Evolutionary conservation across 2,888 invertebrate species (phyloP), one percentile per base, ranked within the genome.

Genomic region (Eupithecia subumbrata): DNA sequence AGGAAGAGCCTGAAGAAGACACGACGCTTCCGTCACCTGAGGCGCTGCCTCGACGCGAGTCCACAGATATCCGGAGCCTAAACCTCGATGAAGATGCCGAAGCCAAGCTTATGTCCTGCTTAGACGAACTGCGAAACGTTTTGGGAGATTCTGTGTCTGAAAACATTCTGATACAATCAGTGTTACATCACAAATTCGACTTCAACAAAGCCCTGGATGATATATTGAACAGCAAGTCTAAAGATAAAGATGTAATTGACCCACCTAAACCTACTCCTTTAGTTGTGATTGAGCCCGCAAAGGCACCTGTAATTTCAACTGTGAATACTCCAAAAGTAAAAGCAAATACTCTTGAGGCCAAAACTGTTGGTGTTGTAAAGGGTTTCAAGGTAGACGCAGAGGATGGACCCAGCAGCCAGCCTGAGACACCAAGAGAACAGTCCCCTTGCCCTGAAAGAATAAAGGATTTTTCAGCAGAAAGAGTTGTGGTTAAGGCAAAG

Each of bases 111-210:
- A 96, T 97, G 87, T 98, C 98, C 0, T 98, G 98, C 84, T 94
- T 98, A 73, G 98, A 98, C 84, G 97, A 97, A 86, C 95, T 99
- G 52, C 96, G 97, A 76, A 96, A 97, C 87, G 96, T 98, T 11
- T 95, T 98, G 71, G 98, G 98, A 8, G 97, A 98, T 73, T 95
- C 96, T 0, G 92, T 97, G 14, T 95, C 98, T 0, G 97, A 98
- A 82, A 96, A 96, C 79, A 95, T 96, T 71, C 95, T 99, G 72
- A 95, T 97, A 30, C 96, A 97, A 81, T 96, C 97, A 67, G 96
- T 98, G 45, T 91, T 98, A 75, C 95, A 96, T 75, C 95, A 97
- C 82, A 96, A 97, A 80, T 98, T 97, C 89, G 96, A 98, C 89
- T 95, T 96, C 63, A 96, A 96, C 82, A 96, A 96, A 85, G 96